Evolutionary conservation across 2,113 vertebrate genomes (phyloP).

Genomic region (Antechinus flavipes): DNA sequence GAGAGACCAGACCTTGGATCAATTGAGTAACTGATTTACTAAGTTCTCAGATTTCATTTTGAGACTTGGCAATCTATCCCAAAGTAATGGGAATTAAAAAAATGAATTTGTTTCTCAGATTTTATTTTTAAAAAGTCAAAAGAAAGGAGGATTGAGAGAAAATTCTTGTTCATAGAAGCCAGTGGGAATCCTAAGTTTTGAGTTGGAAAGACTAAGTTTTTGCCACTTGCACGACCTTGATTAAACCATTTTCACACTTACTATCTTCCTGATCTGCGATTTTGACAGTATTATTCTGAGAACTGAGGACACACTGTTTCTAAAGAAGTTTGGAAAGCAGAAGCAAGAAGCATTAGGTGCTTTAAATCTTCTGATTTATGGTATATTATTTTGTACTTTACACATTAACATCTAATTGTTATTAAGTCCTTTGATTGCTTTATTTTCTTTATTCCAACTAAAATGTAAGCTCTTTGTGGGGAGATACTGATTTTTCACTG

Average conservation of each 20-base stretch:
- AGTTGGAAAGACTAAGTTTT: neutral
- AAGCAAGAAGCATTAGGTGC: neutral
- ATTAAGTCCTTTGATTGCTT: neutral
- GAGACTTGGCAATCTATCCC: neutral
- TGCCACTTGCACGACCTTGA: neutral
- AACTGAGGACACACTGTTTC: neutral
- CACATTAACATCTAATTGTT: neutral
- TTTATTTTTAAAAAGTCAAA: neutral
- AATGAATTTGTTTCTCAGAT: neutral
- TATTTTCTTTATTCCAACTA: neutral
- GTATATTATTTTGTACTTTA: slow-evolving; percentile 16
- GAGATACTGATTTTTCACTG: neutral
- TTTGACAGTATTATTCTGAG: neutral
- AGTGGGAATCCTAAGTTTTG: neutral
- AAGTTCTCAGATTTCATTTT: neutral
- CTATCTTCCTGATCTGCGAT: neutral
- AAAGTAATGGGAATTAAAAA: neutral
- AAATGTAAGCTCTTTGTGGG: neutral
- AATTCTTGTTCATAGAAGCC: neutral
- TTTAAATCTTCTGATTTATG: neutral
- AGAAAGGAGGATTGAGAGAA: neutral
- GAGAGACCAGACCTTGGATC: neutral
- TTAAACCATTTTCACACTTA: neutral
- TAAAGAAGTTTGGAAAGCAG: neutral
- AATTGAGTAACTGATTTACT: neutral